phyloP scores from a whole-genome alignment of 1,140 invertebrate genomes.

The Ceratosolen solmsi region DNA sequence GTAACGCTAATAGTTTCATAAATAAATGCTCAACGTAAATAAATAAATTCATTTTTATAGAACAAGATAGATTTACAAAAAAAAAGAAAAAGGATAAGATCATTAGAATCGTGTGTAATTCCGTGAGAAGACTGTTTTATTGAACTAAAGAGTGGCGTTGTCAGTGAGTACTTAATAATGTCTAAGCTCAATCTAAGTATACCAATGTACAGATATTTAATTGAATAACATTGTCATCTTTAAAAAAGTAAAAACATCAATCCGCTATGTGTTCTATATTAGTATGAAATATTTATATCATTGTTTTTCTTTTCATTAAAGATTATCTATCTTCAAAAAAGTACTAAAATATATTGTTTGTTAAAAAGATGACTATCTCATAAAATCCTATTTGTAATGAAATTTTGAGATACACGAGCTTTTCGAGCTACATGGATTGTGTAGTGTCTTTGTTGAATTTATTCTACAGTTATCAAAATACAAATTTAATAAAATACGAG shows the following conservation, averaged over 20 bases:
- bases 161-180: constrained; percentile 47
- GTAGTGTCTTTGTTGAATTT: constrained; percentile 40
- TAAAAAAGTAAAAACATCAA: not conserved
- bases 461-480: constrained; percentile 21
- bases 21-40: constrained; percentile 5
- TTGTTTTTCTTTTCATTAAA: not conserved
- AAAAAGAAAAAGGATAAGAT: not conserved
- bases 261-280: not conserved
- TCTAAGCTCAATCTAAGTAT: constrained; percentile 31
- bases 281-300: not conserved
- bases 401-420: constrained; percentile 26
- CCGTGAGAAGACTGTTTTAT: constrained; percentile 47
- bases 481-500: constrained; percentile 10
- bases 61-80: constrained; percentile 18
- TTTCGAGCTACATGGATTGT: constrained; percentile 44
- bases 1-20: constrained; percentile 65
- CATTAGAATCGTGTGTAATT: constrained; percentile 16
- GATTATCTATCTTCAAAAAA: not conserved
- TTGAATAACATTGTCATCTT: constrained; percentile 43
- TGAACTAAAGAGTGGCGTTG: constrained; percentile 21
- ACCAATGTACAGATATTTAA: constrained; percentile 40
- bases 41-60: constrained; percentile 10
- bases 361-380: constrained; percentile 32
- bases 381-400: constrained; percentile 18
- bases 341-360: not conserved